Evolutionary conservation across 2,113 vertebrate species (phyloP), one percentile per base, ranked within the genome.

Genomic region (Hystrix cristata): DNA sequence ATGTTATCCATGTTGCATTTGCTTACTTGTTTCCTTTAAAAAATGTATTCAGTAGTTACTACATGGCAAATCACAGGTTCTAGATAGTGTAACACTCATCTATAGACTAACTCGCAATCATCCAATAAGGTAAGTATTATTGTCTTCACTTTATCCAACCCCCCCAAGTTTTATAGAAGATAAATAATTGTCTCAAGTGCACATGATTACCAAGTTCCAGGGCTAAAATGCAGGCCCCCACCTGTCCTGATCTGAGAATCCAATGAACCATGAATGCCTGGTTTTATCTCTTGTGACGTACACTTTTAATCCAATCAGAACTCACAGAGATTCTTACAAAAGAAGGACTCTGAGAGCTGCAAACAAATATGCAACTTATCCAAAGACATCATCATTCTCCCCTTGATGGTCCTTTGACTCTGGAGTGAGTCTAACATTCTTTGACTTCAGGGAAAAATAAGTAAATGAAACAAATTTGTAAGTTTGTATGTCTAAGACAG

Each of bases 311-410:
- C 65, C 3, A 86, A 34, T 67, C 34, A n/a, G 0, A 43, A 11
- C 82, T 92, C 16, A 92, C n/a, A 59, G 53, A 83, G n/a, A 43
- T 59, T 95, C 8, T 27, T 69, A 12, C 81, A 23, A 94, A 80
- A 81, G 7, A 83, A 85, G 19, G 1, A 4, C 4, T 81, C 80
- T 51, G 31, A 23, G 48, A 69, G 34, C 38, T 81, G 94, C 53
- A 90, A 48, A 93, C 21, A 81, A 71, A 15, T 48, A 27, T 14
- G n/a, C 71, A 38, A 81, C 23, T 43, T 94, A 34, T 19, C 79
- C 7, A 65, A 64, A 60, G 4, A 67, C 1, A 51, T 9, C 23
- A 48, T 71, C 60, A 34, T 83, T 72, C 53, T 80, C 21, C 38
- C 7, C 4, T 51, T 67, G 59, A 23, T 76, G 27, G 90, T 25